These are phyloP conservation scores for Epinotia demarniana DNA, from an alignment of 2,888 invertebrate genomes.

Conservation along the genomic window DNA sequence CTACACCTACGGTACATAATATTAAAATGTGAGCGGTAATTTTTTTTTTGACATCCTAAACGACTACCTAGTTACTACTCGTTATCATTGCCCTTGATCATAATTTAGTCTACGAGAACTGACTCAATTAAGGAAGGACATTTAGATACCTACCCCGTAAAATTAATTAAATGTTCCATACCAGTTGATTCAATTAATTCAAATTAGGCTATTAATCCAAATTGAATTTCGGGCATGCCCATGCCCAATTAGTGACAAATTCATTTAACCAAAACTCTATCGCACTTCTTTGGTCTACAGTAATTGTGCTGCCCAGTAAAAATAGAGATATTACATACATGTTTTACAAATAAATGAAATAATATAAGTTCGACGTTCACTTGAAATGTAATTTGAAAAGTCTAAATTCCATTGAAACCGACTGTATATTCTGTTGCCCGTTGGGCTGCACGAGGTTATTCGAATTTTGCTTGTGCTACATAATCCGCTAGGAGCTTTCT, in stretches of 20 bases:
- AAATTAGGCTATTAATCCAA: slow-evolving; percentile 59
- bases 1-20: no score
- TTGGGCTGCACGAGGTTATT: background rate
- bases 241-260: slow-evolving; percentile 57
- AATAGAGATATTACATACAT: no score
- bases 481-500: slow-evolving; percentile 5
- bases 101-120: background rate
- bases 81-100: background rate
- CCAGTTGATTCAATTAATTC: slow-evolving; percentile 54
- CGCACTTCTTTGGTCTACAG: no score
- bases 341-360: no score
- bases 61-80: no score
- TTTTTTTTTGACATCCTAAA: no score
- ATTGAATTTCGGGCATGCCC: slow-evolving; percentile 57
- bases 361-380: no score
- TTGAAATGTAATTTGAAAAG: no score
- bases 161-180: slow-evolving; percentile 44
- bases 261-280: slow-evolving; percentile 23
- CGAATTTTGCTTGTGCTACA: background rate
- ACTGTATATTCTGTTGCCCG: no score
- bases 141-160: background rate
- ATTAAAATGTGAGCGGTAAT: no score
- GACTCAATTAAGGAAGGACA: background rate
- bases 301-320: no score
- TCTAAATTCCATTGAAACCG: no score